Evolutionary conservation across 2,113 vertebrate genomes (phyloP), one percentile per base, ranked within the genome.

Genomic region (Cochlearius cochlearius): DNA sequence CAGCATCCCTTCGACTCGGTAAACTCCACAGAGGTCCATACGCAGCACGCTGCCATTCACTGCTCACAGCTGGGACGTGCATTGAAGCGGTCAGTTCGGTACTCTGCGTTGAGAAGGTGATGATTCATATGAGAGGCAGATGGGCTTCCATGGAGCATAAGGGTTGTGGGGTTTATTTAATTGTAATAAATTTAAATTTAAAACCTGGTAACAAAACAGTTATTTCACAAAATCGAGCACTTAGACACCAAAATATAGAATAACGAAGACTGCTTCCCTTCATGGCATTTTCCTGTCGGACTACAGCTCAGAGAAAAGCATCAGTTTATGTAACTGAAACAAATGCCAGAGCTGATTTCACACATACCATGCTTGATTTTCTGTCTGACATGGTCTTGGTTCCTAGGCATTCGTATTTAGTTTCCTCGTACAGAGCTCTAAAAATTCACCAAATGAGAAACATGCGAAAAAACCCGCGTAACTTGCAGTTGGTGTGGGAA

Each of bases 381-480:
- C 34, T 73, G 43, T 80, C 59, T 66, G 47, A 59, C 4, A 2
- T 10, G 15, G n/a, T 69, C 92, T 84, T 74, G 15, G 5, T 66
- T 89, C 29, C 19, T 36, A 45, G 26, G 50, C 22, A 50, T 56
- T 94, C n/a, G 10, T 26, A 32, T 77, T 68, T 56, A 30, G 4
- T 63, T 94, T 91, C 26, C n/a, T 81, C 30, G 38, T 5, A n/a
- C 5, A 39, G 19, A 94, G 23, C 53, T 89, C 68, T 63, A 15
- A 84, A 84, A 81, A 78, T 45, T 41, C 60, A 92, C 45, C 41
- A 30, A 32, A 90, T 7, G 8, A 94, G 21, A 90, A 94, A 82
- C 13, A 19, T 6, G 18, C 0, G 5, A 16, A 3, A 34, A 66
- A 50, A 55, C 10, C 5, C 0, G 12, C 1, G 0, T 45, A 43